phyloP scores from a whole-genome alignment of 1,140 invertebrate species.

The Diabrotica undecimpunctata region DNA sequence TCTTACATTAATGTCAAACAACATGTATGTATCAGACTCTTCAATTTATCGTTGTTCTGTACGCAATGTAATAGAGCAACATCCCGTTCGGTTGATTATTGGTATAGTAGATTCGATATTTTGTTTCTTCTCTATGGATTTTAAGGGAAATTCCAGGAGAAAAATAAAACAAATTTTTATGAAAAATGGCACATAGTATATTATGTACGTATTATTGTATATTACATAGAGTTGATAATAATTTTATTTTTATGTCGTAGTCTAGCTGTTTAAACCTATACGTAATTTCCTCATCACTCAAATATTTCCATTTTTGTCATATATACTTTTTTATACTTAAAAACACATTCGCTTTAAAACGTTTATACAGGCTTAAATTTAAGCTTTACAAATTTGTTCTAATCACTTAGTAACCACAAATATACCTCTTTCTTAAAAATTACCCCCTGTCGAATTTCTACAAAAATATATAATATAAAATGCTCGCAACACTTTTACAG shows the following conservation, averaged over 20 bases:
- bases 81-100: no score
- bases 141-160: no score
- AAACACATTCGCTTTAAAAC: constrained; percentile 47
- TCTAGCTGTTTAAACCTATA: constrained; percentile 47
- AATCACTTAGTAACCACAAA: constrained; percentile 28
- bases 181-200: constrained; percentile 51
- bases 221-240: constrained; percentile 50
- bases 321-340: constrained; percentile 47
- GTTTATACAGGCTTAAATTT: constrained; percentile 43
- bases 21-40: no score
- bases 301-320: constrained; percentile 45
- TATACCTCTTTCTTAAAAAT: constrained; percentile 27
- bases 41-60: no score
- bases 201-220: constrained; percentile 49
- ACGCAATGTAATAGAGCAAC: no score
- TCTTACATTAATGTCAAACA: no score
- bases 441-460: constrained; percentile 32
- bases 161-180: constrained; percentile 31
- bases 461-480: constrained; percentile 45
- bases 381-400: constrained; percentile 43
- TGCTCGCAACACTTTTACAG: constrained; percentile 37
- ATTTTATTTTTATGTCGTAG: constrained; percentile 44
- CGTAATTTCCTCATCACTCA: constrained; percentile 46
- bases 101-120: no score
- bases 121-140: no score